Conservation (phyloP, 2,797 vertebrate species). For the Rallus crepitans region DNA sequence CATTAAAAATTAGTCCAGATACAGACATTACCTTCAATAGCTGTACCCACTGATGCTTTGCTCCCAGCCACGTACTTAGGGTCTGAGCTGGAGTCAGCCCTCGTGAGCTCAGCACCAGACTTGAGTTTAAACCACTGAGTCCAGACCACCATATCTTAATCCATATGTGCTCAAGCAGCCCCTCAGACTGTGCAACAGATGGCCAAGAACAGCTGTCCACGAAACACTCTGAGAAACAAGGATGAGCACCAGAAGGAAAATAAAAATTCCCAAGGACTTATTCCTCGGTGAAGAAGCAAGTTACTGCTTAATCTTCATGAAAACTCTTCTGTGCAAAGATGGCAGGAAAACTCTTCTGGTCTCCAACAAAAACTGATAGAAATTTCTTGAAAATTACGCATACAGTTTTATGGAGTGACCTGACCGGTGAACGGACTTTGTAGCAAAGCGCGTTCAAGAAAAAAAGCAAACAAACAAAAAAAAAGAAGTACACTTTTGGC, state of each 20-base stretch:
- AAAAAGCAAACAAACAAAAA: too few relatives aligned
- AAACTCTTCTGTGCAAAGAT: background rate
- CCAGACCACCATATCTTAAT: background rate
- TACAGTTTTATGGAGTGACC: background rate
- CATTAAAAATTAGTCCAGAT: background rate
- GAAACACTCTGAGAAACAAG: background rate
- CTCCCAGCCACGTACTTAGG: rapidly evolving
- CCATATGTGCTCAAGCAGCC: background rate
- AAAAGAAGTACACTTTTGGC: background rate
- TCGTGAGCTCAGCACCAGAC: background rate
- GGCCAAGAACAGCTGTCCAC: background rate
- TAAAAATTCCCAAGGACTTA: background rate
- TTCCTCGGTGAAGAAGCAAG: background rate
- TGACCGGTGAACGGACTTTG: background rate
- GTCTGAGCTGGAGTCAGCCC: background rate
- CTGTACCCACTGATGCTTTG: rapidly evolving
- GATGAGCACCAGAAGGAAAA: background rate
- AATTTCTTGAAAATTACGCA: background rate
- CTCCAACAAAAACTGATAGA: background rate
- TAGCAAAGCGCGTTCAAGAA: background rate
- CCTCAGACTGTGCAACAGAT: conserved; percentile 2
- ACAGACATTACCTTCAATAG: rapidly evolving
- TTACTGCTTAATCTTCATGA: background rate
- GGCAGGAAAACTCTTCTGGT: background rate
- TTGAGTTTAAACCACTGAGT: background rate